These are phyloP conservation scores for Lindbergichthys nudifrons DNA, from an alignment of 2,797 vertebrate genomes.

Conservation along the genomic window DNA sequence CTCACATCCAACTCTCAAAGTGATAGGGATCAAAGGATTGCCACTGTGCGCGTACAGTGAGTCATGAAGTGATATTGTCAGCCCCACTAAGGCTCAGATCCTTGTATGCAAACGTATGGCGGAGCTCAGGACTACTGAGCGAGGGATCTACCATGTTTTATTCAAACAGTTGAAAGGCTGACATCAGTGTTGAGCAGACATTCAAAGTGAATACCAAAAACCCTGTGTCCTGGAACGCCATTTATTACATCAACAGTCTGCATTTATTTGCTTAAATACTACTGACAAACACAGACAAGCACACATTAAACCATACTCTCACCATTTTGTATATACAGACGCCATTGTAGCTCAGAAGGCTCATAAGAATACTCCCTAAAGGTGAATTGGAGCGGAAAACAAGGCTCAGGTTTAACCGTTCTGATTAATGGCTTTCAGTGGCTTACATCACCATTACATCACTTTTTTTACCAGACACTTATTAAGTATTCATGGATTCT, in stretches of 20 bases:
- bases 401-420: conserved; percentile 59
- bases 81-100: conserved; percentile 61
- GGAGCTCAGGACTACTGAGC: conserved; percentile 42
- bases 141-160: conserved; percentile 37
- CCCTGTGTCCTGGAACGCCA: conserved; percentile 15
- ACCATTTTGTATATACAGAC: neutral
- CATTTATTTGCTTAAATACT: conserved; percentile 18
- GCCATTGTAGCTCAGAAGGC: conserved; percentile 2
- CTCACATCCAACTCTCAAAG: conserved; percentile 59
- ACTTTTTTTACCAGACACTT: conserved; percentile 58
- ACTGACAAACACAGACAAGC: conserved; percentile 16
- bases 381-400: conserved; percentile 39
- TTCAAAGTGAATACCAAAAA: conserved; percentile 53
- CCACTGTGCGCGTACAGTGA: conserved; percentile 61
- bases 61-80: conserved; percentile 65
- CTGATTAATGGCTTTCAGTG: conserved; percentile 71
- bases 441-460: conserved; percentile 76
- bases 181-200: conserved; percentile 31
- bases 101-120: conserved; percentile 53
- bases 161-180: conserved; percentile 49
- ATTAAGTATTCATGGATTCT: conserved; percentile 74
- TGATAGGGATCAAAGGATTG: conserved; percentile 73
- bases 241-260: neutral
- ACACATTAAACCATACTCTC: conserved; percentile 4
- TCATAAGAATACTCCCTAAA: conserved; percentile 23